These are phyloP conservation scores for Mya arenaria DNA, from an alignment of 1,140 invertebrate species.

Conservation along the genomic window DNA sequence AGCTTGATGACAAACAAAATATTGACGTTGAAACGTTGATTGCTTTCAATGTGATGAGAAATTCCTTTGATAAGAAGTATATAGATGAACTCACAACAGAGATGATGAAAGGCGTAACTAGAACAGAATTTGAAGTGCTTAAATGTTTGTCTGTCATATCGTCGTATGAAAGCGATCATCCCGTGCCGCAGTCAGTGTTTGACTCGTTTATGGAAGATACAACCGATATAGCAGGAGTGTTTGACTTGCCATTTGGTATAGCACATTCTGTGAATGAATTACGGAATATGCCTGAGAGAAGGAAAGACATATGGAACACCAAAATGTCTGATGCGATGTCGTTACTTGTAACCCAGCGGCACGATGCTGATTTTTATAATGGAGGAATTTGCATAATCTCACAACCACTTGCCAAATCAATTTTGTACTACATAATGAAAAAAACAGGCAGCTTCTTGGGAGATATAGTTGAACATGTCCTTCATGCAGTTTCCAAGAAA, in stretches of 20 bases:
- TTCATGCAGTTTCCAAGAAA: background rate
- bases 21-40: conserved; percentile 10
- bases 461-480: background rate
- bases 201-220: conserved; percentile 19
- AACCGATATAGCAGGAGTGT: background rate
- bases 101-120: background rate
- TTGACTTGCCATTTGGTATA: background rate
- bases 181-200: conserved; percentile 19
- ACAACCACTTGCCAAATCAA: background rate
- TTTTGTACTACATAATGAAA: no score
- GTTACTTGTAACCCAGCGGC: background rate
- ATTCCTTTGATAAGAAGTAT: conserved; percentile 24
- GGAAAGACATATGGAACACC: background rate
- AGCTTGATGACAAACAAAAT: conserved; percentile 1
- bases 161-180: conserved; percentile 14
- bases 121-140: background rate
- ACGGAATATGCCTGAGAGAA: background rate
- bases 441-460: background rate
- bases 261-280: background rate
- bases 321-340: conserved; percentile 2
- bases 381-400: conserved; percentile 13
- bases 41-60: conserved; percentile 35
- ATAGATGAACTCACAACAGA: background rate
- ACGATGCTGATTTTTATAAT: background rate
- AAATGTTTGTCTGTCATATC: conserved; percentile 12